A percentile compares a stretch with the other conserved stretches of the same genome.
These are phyloP conservation scores for Malaclemys terrapin DNA, from an alignment of 2,113 vertebrate species.

Conservation along the genomic window DNA sequence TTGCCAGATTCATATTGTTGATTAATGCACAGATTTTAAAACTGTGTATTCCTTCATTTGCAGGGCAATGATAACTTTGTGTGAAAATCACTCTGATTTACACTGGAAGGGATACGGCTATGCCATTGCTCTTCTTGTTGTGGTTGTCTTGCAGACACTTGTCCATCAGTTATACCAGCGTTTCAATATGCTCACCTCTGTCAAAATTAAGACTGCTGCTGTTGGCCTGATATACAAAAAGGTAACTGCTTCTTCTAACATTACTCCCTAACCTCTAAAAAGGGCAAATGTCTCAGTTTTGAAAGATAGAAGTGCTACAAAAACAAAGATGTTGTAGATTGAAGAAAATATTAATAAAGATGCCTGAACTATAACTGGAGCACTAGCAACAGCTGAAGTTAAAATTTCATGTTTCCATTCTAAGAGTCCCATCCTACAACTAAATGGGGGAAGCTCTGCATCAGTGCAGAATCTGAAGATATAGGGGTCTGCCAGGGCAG, in stretches of 20 bases:
- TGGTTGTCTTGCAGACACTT: conserved; percentile 61
- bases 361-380: not conserved
- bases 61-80: conserved; percentile 68
- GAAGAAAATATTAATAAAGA: not conserved
- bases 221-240: conserved; percentile 76
- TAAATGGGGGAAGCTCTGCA: not conserved
- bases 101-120: conserved; percentile 54
- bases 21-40: not conserved
- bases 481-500: not conserved
- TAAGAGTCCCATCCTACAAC: not conserved
- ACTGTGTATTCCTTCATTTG: not conserved
- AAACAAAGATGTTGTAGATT: not conserved
- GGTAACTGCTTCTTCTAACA: conserved; percentile 25
- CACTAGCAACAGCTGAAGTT: not conserved
- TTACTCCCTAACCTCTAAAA: not conserved
- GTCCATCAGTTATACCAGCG: conserved; percentile 69
- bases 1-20: not conserved
- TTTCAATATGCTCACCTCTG: conserved; percentile 68
- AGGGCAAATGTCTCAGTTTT: not conserved
- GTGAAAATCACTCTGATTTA: conserved; percentile 45
- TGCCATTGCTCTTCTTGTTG: conserved; percentile 55
- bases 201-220: conserved; percentile 72
- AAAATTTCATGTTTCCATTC: not conserved
- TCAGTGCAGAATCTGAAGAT: not conserved
- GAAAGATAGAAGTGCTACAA: not conserved